Base-by-base conservation (phyloP, 92 coral and sea anemone genomes). In the Porites divaricata region DNA sequence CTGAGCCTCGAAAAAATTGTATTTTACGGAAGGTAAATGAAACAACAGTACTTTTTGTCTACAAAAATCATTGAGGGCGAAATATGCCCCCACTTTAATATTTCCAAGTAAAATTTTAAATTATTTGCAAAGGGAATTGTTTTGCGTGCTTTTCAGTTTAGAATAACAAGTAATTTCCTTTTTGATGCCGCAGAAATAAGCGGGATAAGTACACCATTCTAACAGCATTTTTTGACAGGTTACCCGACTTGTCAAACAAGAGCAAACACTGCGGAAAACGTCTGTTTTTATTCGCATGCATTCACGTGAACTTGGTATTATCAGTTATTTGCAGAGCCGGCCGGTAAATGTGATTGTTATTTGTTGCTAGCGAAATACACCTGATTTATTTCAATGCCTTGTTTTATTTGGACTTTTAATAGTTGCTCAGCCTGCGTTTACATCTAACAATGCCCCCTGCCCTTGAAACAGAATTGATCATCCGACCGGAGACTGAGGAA, bases 161-260 rank as follows among this genome's bases (percentile, higher is more conserved):
- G 45, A 35, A 35, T 56, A 54, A 75, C 26, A 75, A 75, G 13
- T 24, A 28, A 75, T 57, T 57, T 58, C 63, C 81, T 21, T 45
- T 77, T 52, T 58, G 8, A 12, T 21, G 81, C 57, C 24, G 81
- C 81, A 5, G 56, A 74, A 53, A 51, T 53, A 52, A 53, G 76
- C n/a, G n/a, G n/a, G 22, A 48, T 58, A 75, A 54, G 80, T 61
- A 51, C 17, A 41, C 70, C 13, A 68, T 76, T 76, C 69, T 76
- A 23, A 77, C 41, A 77, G 48, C 81, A 45, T 9, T 48, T 19
- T 23, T 63, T 62, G 81, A 77, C 81, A 77, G 8, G 24, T 62
- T 49, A 21, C 81, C 71, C 70, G 79, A 23, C 64, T 61, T 77
- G 81, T 77, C 81, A 77, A 20, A 45, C 41, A 13, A 77, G 45